Evolutionary conservation across 53 echinoderm and acorn worm species (phyloP).

Genomic region (Paelopatides confundens): DNA sequence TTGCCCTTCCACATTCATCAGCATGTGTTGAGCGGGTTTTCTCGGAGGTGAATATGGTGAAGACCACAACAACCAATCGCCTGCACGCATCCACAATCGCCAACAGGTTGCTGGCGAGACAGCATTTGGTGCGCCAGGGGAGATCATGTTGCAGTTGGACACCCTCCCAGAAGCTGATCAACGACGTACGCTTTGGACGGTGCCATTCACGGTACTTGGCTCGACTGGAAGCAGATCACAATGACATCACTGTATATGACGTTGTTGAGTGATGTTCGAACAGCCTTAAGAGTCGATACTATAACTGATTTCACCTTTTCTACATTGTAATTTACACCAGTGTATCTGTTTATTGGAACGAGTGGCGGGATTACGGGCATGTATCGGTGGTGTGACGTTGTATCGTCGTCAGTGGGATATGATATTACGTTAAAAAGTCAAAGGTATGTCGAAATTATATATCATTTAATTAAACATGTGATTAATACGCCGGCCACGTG

Average conservation of each 20-base stretch:
- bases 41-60: slow-evolving; percentile 19
- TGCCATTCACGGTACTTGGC: background rate
- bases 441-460: no score
- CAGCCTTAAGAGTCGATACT: no score
- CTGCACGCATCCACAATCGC: background rate
- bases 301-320: no score
- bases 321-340: no score
- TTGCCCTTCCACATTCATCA: slow-evolving; percentile 8
- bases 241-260: background rate
- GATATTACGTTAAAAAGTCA: no score
- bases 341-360: no score
- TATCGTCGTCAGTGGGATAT: no score
- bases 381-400: no score
- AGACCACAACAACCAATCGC: slow-evolving; percentile 5
- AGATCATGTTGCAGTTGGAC: background rate
- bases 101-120: slow-evolving; percentile 4
- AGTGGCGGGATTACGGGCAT: no score
- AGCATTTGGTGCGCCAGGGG: background rate
- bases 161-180: background rate
- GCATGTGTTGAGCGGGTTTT: slow-evolving; percentile 28
- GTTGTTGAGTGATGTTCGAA: background rate
- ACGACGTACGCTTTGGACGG: background rate
- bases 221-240: background rate
- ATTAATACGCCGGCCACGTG: no score
- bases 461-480: no score